Evolutionary conservation across 2,888 invertebrate genomes (phyloP).

Genomic region (Agonopterix subpropinquella): DNA sequence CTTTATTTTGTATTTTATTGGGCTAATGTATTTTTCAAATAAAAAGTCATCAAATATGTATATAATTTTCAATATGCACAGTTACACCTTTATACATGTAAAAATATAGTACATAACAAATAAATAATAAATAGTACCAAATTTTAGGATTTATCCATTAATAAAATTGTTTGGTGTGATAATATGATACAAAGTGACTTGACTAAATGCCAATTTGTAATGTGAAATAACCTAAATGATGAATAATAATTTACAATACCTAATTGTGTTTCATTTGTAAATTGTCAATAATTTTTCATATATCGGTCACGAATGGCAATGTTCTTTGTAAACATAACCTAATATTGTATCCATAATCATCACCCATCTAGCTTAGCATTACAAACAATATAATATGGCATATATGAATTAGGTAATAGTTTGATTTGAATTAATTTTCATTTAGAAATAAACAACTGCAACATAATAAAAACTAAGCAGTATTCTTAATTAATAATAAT

Average conservation of each 20-base stretch:
- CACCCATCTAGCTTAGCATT: slow-evolving; percentile 67
- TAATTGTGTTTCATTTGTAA: slow-evolving; percentile 40
- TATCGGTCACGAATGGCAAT: slow-evolving; percentile 52
- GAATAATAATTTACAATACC: slow-evolving; percentile 50
- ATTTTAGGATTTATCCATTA: slow-evolving; percentile 64
- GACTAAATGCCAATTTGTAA: slow-evolving; percentile 63
- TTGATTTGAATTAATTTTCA: slow-evolving; percentile 65
- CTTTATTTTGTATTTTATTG: slow-evolving; percentile 48
- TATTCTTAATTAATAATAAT: slow-evolving; percentile 70
- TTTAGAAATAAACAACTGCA: slow-evolving; percentile 70
- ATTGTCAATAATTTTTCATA: slow-evolving; percentile 41
- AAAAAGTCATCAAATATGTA: slow-evolving; percentile 69
- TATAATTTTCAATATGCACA: slow-evolving; percentile 73
- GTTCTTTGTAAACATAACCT: slow-evolving; percentile 14
- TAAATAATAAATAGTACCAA: slow-evolving; percentile 74
- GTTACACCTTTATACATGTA: slow-evolving; percentile 74
- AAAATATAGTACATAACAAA: slow-evolving; percentile 75
- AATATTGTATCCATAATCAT: slow-evolving; percentile 27
- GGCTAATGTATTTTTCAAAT: slow-evolving; percentile 68
- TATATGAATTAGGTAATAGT: slow-evolving; percentile 62
- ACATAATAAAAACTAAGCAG: slow-evolving; percentile 65
- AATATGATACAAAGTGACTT: slow-evolving; percentile 62
- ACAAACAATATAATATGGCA: slow-evolving; percentile 73
- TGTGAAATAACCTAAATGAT: slow-evolving; percentile 36
- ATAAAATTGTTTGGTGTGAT: slow-evolving; percentile 67